Evolutionary conservation across 2,113 vertebrate species (phyloP), one percentile per base, ranked within the genome.

Genomic region (Athene cunicularia): DNA sequence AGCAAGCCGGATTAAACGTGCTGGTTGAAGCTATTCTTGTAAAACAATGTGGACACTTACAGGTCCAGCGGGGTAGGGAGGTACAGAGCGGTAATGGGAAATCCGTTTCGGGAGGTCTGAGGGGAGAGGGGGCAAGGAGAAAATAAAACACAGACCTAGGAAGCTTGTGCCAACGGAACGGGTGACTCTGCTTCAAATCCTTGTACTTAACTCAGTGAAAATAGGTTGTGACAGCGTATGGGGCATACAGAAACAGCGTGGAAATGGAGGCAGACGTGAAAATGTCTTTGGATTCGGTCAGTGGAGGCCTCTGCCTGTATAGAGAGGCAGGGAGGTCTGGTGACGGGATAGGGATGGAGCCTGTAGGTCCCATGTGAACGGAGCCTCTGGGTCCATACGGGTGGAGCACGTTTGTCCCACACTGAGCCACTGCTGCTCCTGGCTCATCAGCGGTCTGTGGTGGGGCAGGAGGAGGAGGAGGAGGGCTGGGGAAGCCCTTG

Each of bases 321-420:
- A 16, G 68, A 5, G 0, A 0, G 59, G 68, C 53, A 50, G 49
- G 3, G 52, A 47, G 76, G 22, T 32, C 12, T 0, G 4, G n/a
- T 14, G 66, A 4, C 26, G 64, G 11, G 83, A 3, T 32, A 41
- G 2, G 5, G 23, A 7, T 22, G 85, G 41, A 47, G 41, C 37
- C 10, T 1, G 0, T 2, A 8, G 67, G 21, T 75, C 56, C 45
- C 27, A 0, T 20, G 1, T 6, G 16, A 33, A 6, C 4, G 55
- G 45, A 47, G 24, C 41, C 14, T 43, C 15, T 43, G 16, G 43
- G 15, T 45, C 43, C 43, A 0, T 24, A 1, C 5, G 20, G 28
- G 5, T 6, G 55, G 45, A 49, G 43, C 45, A 2, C 0, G 0
- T 5, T 4, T 56, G 20, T 32, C 60, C 26, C 17, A 0, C 0